Evolutionary conservation across 2,797 vertebrate genomes (phyloP).

Genomic region (Lepidocolaptes lacrymiger): DNA sequence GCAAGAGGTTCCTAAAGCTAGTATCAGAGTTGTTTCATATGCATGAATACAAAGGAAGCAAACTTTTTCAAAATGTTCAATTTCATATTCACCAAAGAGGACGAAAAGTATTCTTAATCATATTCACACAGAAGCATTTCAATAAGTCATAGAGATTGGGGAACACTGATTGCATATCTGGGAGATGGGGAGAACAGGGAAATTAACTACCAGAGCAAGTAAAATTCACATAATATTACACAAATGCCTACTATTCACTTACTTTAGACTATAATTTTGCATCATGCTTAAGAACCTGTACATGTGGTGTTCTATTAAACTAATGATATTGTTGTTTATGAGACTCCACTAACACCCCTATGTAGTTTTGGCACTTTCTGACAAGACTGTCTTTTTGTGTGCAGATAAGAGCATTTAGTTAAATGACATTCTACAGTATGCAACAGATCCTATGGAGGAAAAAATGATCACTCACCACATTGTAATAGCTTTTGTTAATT

Average conservation of each 20-base stretch:
- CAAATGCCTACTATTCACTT: neutral
- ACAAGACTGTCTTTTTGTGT: neutral
- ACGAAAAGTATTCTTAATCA: neutral
- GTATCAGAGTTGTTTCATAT: neutral
- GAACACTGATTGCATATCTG: neutral
- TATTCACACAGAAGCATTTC: neutral
- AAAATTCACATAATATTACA: neutral
- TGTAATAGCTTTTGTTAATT: slow-evolving; percentile 98
- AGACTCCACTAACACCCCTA: neutral
- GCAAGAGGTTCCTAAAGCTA: neutral
- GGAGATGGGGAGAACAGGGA: neutral
- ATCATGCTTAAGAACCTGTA: neutral
- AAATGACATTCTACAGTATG: neutral
- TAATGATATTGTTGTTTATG: neutral
- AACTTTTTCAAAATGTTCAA: neutral
- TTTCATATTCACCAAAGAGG: neutral
- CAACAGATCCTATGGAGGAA: neutral
- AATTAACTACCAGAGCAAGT: neutral
- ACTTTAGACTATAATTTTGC: neutral
- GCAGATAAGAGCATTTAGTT: neutral
- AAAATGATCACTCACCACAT: slow-evolving; percentile 85
- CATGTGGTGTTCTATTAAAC: neutral
- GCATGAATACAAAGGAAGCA: neutral
- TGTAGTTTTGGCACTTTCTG: neutral
- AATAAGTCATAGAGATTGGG: neutral